Conservation (phyloP, 2,113 vertebrate species). For the Helogale parvula region DNA sequence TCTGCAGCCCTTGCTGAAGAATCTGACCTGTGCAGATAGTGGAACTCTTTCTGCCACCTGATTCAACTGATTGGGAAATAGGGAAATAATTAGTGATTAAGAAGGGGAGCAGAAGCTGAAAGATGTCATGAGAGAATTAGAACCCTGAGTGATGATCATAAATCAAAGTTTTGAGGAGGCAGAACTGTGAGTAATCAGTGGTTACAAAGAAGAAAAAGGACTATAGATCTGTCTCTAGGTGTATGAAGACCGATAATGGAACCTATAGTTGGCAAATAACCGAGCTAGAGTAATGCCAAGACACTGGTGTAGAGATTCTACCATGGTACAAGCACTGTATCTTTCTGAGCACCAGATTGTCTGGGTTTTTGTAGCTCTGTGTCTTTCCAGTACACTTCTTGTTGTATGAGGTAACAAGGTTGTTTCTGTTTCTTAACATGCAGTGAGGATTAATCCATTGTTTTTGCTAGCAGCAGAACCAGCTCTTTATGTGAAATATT, state of each 20-base stretch:
- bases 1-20: not conserved
- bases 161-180: not conserved
- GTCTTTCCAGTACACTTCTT: not conserved
- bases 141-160: not conserved
- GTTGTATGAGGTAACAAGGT: not conserved
- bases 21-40: not conserved
- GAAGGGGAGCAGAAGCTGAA: not conserved
- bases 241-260: not conserved
- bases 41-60: not conserved
- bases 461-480: not conserved
- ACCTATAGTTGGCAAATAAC: not conserved
- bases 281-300: not conserved
- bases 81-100: not conserved
- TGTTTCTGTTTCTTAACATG: not conserved
- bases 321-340: not conserved
- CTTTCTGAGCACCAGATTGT: not conserved
- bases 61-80: not conserved
- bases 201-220: not conserved
- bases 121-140: not conserved
- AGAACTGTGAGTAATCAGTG: not conserved
- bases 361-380: not conserved
- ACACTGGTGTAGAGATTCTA: not conserved
- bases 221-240: not conserved
- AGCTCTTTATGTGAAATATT: slow-evolving; percentile 20
- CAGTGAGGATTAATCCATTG: not conserved